A percentile compares a stretch with the other conserved stretches of the same genome.
Evolutionary conservation across 2,797 vertebrate genomes (phyloP).

Genomic region (Myiotriccus ornatus): DNA sequence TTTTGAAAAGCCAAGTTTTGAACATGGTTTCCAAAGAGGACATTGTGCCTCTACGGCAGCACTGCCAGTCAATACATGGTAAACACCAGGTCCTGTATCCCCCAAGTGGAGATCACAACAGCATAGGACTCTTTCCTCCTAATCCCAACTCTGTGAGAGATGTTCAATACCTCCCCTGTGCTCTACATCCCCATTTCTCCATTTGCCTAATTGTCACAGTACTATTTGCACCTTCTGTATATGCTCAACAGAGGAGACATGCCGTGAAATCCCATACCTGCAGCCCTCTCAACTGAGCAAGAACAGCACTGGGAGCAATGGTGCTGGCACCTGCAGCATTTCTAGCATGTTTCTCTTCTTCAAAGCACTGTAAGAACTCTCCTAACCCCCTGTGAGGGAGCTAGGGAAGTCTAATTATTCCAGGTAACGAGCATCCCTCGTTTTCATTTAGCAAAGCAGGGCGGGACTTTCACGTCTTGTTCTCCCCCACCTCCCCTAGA

Average conservation of each 20-base stretch:
- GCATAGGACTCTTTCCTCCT: neutral
- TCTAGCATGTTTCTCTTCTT: neutral
- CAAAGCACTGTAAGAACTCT: neutral
- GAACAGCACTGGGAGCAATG: neutral
- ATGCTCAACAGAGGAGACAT: neutral
- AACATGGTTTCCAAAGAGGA: neutral
- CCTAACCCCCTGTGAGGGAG: neutral
- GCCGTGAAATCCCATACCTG: neutral
- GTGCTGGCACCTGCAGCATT: neutral
- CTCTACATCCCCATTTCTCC: neutral
- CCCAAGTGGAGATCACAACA: neutral
- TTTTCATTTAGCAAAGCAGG: neutral
- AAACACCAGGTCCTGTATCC: neutral
- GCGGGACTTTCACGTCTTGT: neutral
- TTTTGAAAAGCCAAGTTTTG: neutral
- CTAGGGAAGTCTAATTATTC: neutral
- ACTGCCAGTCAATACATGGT: rapidly evolving
- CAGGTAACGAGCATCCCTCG: neutral
- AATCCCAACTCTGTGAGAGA: neutral
- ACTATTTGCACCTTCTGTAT: neutral
- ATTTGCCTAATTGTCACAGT: neutral
- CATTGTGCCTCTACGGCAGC: neutral
- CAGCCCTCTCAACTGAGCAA: neutral
- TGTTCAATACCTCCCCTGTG: neutral
- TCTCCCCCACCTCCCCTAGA: neutral